Percentiles rank a stretch among this genome's conserved stretches.
These are phyloP conservation scores for Haplochromis burtoni DNA, from an alignment of 2,113 vertebrate genomes.

Conservation along the genomic window DNA sequence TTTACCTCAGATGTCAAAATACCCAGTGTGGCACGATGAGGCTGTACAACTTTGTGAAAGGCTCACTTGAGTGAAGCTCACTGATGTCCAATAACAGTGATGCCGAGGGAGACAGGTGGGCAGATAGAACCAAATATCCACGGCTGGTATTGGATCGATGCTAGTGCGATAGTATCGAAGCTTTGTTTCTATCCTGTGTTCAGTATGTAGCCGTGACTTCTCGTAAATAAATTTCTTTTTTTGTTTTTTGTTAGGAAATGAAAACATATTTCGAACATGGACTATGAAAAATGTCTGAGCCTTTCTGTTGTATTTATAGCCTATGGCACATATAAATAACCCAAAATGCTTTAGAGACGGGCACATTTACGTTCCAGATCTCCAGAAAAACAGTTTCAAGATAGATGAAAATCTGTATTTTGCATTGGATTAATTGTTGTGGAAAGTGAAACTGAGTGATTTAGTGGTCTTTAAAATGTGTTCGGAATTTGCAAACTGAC, in stretches of 20 bases:
- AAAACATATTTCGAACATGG: neutral
- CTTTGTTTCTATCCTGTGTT: neutral
- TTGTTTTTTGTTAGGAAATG: neutral
- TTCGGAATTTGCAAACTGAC: neutral
- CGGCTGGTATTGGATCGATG: neutral
- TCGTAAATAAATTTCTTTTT: neutral
- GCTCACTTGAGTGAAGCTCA: neutral
- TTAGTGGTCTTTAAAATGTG: neutral
- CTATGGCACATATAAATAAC: neutral
- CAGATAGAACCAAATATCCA: neutral
- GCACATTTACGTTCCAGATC: neutral
- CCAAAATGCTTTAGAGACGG: neutral
- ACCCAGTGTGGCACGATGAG: neutral
- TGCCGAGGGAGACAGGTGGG: neutral
- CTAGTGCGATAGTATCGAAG: fast-evolving
- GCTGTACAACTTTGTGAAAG: neutral
- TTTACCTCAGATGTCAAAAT: neutral
- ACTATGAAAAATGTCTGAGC: neutral
- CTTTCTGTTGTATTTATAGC: neutral
- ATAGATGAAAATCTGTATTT: neutral
- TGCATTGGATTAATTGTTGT: neutral
- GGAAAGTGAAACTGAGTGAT: neutral
- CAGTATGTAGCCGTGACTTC: neutral
- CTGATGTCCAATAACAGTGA: neutral
- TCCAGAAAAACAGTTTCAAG: neutral